phyloP scores from a whole-genome alignment of 2,888 invertebrate species.

The Eupithecia tripunctaria region DNA sequence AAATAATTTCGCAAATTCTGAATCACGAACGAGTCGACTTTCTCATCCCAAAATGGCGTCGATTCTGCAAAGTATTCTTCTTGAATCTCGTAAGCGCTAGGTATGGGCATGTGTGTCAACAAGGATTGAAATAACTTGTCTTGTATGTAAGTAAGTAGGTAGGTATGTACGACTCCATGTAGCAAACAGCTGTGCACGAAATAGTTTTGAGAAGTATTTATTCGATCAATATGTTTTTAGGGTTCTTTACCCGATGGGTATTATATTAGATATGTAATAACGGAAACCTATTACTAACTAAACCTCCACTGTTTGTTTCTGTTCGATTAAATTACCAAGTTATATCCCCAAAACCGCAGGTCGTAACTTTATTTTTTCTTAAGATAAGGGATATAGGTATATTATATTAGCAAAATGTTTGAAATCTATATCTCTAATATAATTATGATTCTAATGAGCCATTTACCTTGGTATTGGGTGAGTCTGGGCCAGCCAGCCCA shows the following conservation, averaged over 20 bases:
- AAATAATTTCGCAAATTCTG: constrained; percentile 30
- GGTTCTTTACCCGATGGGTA: background rate
- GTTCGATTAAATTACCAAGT: background rate
- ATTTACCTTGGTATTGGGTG: no score
- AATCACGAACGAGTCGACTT: constrained; percentile 36
- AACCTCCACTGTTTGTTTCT: background rate
- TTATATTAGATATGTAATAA: no score
- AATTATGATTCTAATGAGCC: no score
- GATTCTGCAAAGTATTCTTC: constrained; percentile 25
- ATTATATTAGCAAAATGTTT: background rate
- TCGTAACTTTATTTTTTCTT: background rate
- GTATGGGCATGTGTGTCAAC: constrained; percentile 40
- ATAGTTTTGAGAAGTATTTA: background rate
- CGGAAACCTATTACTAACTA: no score
- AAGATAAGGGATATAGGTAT: background rate
- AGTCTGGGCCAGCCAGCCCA: background rate
- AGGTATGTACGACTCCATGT: background rate
- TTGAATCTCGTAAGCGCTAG: constrained; percentile 22
- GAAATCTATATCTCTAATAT: no score
- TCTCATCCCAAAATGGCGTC: constrained; percentile 38
- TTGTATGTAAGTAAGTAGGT: constrained; percentile 11
- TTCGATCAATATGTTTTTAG: background rate
- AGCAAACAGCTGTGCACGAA: constrained; percentile 25
- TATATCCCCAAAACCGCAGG: background rate
- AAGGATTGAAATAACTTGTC: constrained; percentile 32